phyloP scores from a whole-genome alignment of 2,888 invertebrate species.

The Tethea ocularis region DNA sequence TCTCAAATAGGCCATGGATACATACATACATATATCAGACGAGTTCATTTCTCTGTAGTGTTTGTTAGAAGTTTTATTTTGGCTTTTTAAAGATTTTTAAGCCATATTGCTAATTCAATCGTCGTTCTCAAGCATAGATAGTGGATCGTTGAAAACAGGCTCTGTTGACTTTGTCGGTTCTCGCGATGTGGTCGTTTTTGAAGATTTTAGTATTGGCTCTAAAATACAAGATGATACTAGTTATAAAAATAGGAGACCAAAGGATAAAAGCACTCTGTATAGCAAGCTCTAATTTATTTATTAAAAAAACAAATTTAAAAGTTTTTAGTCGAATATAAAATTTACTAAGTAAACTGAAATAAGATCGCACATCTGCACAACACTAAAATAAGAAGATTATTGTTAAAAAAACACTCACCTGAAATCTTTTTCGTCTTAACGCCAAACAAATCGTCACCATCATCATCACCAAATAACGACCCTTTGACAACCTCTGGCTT shows the following conservation, averaged over 20 bases:
- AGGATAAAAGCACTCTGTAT: not conserved
- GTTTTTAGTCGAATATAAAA: not conserved
- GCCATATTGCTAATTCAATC: conserved; percentile 28
- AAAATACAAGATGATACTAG: conserved; percentile 13
- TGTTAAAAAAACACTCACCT: not conserved
- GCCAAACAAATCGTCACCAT: conserved; percentile 66
- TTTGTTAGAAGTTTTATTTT: too few species aligned
- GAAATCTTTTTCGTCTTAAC: conserved; percentile 44
- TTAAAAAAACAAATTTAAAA: not conserved
- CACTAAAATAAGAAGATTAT: not conserved
- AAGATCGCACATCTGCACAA: too few species aligned
- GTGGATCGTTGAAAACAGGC: conserved; percentile 60
- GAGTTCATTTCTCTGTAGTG: too few species aligned
- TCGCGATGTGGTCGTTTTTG: conserved; percentile 29
- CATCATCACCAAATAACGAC: conserved; percentile 67
- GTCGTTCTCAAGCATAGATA: conserved; percentile 57
- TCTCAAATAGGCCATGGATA: too few species aligned
- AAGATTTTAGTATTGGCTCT: conserved; percentile 28
- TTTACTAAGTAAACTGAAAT: not conserved
- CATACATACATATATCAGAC: too few species aligned
- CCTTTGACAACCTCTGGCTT: conserved; percentile 35
- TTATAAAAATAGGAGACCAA: not conserved
- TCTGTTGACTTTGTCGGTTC: conserved; percentile 41
- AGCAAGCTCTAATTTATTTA: too few species aligned
- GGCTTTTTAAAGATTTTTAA: too few species aligned